Percentiles rank a stretch among this genome's conserved stretches.
These are phyloP conservation scores for Eustalomyia histrio DNA, from an alignment of 2,888 invertebrate genomes.

Conservation along the genomic window DNA sequence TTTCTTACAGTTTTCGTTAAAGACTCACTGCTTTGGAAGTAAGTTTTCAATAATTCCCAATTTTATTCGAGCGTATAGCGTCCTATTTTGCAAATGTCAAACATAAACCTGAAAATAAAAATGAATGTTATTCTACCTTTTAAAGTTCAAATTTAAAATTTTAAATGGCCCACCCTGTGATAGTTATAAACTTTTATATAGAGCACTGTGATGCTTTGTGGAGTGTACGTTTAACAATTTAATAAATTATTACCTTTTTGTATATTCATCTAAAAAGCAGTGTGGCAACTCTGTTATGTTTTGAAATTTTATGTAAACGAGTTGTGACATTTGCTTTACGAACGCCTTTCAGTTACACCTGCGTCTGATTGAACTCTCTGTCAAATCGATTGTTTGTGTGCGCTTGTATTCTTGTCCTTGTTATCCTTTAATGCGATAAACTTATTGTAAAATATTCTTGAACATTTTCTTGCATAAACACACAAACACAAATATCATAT, in stretches of 20 bases:
- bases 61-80: too few relatives aligned
- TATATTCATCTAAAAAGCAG: not conserved
- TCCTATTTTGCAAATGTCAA: too few relatives aligned
- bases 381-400: not conserved
- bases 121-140: too few relatives aligned
- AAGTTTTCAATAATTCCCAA: too few relatives aligned
- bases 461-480: not conserved
- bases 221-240: too few relatives aligned
- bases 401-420: not conserved
- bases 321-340: slow-evolving; percentile 59
- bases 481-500: not conserved
- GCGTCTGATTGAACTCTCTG: slow-evolving; percentile 42
- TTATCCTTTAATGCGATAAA: slow-evolving; percentile 29
- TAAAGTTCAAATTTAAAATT: too few relatives aligned
- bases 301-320: slow-evolving; percentile 53
- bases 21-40: too few relatives aligned
- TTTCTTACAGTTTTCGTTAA: too few relatives aligned
- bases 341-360: slow-evolving; percentile 68
- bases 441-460: slow-evolving; percentile 25
- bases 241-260: not conserved
- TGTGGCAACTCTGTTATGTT: slow-evolving; percentile 33
- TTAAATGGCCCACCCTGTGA: too few relatives aligned
- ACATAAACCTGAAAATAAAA: too few relatives aligned
- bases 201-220: too few relatives aligned
- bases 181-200: too few relatives aligned